Base-by-base conservation (phyloP, 2,113 vertebrate species). In the Siphamia tubifer region DNA sequence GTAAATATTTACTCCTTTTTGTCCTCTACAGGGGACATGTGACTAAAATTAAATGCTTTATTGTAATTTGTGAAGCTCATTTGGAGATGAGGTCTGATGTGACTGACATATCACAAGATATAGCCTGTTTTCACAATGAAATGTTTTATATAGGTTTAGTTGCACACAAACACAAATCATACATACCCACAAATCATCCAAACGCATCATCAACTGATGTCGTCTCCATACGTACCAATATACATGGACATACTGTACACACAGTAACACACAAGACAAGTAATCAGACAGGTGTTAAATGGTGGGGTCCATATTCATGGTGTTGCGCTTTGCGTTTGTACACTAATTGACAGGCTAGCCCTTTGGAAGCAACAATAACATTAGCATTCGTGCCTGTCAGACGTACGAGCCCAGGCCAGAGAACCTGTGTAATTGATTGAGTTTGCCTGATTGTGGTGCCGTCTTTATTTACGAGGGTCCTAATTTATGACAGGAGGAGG, bases 381-480 rank as follows among this genome's bases (percentile, higher is more conserved):
- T 94, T 93, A 94, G 88, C 66, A 60, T 92, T 91, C 79, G 84
- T 71, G 88, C 90, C 80, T 89, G 91, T 90, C 90, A 90, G 78
- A 90, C 89, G 39, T 91, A 87, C 89, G 90, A 93, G 88, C 87
- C 13, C 86, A 92, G 91, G 90, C 89, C 90, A 91, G 92, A 91
- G 88, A 92, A 89, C 83, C 80, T 63, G 90, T 92, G 93, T 93
- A 94, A 94, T 95, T 95, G 94, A 95, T 97, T 93, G 94, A 94
- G 94, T 98, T 96, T 94, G 87, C 93, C 92, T 96, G 95, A 97
- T 96, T 96, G 94, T 96, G 94, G 76, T 84, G 85, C 94, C 91
- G 93, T 96, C 94, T 96, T 89, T 98, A 98, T 98, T 98, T 98
- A 98, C 96, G 95, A 96, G 95, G 88, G 75, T 85, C 87, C 92